Conservation (phyloP, 1,140 invertebrate genomes). For the Drosophila paulistorum region DNA sequence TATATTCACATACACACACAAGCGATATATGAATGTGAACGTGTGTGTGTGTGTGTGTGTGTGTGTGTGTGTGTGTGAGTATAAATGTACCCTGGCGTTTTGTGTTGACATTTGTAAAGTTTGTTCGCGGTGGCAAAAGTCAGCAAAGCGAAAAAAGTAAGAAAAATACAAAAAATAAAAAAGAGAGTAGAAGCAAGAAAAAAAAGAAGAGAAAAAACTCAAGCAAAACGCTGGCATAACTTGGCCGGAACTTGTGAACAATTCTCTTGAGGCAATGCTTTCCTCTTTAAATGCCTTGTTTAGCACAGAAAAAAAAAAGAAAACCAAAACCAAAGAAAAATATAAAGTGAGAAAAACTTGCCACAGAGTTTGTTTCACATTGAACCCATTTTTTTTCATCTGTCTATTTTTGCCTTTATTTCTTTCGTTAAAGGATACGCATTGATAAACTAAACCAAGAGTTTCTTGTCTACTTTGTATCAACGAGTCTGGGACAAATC, state of each 20-base stretch:
- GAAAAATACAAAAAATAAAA: not conserved
- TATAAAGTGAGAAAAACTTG: conserved; percentile 30
- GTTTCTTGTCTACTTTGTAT: conserved; percentile 91
- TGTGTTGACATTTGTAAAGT: conserved; percentile 58
- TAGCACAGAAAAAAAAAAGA: conserved; percentile 11
- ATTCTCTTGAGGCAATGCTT: conserved; percentile 74
- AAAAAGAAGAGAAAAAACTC: not conserved
- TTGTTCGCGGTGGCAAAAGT: conserved; percentile 37
- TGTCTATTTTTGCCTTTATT: not conserved
- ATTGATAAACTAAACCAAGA: conserved; percentile 84
- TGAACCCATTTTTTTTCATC: conserved; percentile 21
- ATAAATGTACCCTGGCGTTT: conserved; percentile 22
- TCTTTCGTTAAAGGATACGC: conserved; percentile 64
- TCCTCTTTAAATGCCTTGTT: conserved; percentile 68
- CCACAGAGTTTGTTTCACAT: conserved; percentile 48
- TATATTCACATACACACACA: conserved; percentile 14
- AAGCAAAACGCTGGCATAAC: conserved; percentile 58
- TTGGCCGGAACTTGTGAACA: conserved; percentile 75
- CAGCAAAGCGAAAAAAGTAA: conserved; percentile 15
- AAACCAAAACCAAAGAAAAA: conserved; percentile 15
- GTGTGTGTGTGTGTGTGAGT: conserved; percentile 19
- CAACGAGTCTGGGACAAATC: conserved; percentile 90
- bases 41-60: conserved; percentile 27
- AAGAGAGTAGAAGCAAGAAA: not conserved
- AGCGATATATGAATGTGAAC: conserved; percentile 34